A percentile compares a stretch with the other conserved stretches of the same genome.
phyloP scores from a whole-genome alignment of 2,797 vertebrate genomes.

The Fratercula arctica region DNA sequence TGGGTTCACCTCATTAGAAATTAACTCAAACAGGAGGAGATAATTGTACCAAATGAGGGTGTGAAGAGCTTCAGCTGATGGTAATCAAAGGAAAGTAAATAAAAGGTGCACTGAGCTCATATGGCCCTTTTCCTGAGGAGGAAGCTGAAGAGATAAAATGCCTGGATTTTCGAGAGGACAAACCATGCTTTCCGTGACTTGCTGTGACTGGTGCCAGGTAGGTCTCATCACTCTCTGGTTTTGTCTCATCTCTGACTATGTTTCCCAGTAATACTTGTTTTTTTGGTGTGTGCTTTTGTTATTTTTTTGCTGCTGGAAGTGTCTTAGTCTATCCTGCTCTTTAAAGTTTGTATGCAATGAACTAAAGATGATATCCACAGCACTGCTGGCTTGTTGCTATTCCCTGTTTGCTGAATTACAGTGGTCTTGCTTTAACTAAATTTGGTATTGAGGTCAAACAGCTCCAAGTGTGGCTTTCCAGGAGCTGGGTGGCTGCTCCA shows the following conservation, averaged over 20 bases:
- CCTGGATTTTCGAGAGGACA: neutral
- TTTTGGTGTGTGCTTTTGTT: rapidly evolving
- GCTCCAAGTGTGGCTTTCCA: neutral
- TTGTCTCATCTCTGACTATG: rapidly evolving
- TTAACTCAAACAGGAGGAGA: neutral
- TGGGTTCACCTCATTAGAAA: neutral
- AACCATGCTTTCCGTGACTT: rapidly evolving
- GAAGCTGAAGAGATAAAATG: rapidly evolving
- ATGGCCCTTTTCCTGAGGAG: rapidly evolving
- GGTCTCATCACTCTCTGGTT: rapidly evolving
- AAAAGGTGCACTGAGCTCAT: rapidly evolving
- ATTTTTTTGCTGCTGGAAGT: neutral
- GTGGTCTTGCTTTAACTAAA: neutral
- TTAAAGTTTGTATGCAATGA: neutral
- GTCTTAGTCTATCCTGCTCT: rapidly evolving
- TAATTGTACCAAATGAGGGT: neutral
- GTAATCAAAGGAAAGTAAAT: neutral
- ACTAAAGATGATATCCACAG: rapidly evolving
- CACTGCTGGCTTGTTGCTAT: rapidly evolving
- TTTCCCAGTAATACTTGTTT: rapidly evolving
- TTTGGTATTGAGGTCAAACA: neutral
- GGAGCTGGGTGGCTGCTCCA: neutral
- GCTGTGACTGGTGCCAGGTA: neutral
- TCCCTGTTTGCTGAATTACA: neutral
- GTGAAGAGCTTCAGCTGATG: neutral